These are phyloP conservation scores for Gephyroberyx darwinii DNA, from an alignment of 2,797 vertebrate genomes.

Conservation along the genomic window DNA sequence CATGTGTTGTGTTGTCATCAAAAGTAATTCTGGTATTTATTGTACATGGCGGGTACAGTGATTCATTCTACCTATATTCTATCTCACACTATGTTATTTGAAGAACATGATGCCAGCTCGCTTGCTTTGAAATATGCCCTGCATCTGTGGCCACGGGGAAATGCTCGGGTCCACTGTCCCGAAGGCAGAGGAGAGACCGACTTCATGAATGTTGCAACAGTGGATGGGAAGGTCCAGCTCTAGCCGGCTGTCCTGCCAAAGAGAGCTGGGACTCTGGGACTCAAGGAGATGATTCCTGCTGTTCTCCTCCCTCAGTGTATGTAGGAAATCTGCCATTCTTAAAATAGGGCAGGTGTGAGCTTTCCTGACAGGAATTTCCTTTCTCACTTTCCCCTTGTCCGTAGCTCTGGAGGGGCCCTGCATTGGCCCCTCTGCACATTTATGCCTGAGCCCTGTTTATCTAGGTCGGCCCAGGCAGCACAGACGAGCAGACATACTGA, in stretches of 20 bases:
- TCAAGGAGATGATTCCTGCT: conserved; percentile 16
- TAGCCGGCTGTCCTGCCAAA: neutral
- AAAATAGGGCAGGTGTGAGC: conserved; percentile 70
- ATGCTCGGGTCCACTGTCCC: conserved; percentile 14
- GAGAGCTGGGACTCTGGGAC: neutral
- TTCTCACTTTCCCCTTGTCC: conserved; percentile 45
- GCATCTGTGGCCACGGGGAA: conserved; percentile 6
- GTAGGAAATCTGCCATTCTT: conserved; percentile 65
- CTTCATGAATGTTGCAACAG: neutral
- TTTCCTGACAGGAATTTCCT: conserved; percentile 44
- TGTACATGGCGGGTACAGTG: neutral
- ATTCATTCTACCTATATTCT: neutral
- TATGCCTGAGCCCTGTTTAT: conserved; percentile 4
- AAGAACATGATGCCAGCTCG: neutral
- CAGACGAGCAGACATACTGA: neutral
- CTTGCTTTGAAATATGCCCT: conserved; percentile 1
- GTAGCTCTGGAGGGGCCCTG: conserved; percentile 1
- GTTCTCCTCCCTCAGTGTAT: conserved; percentile 25
- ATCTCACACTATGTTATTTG: neutral
- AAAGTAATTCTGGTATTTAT: neutral
- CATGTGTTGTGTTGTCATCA: no score
- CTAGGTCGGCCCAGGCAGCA: conserved; percentile 7
- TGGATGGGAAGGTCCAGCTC: neutral
- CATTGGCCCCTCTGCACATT: conserved; percentile 23
- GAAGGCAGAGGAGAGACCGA: neutral